phyloP scores from a whole-genome alignment of 2,113 vertebrate species.

The Platysteira castanea region DNA sequence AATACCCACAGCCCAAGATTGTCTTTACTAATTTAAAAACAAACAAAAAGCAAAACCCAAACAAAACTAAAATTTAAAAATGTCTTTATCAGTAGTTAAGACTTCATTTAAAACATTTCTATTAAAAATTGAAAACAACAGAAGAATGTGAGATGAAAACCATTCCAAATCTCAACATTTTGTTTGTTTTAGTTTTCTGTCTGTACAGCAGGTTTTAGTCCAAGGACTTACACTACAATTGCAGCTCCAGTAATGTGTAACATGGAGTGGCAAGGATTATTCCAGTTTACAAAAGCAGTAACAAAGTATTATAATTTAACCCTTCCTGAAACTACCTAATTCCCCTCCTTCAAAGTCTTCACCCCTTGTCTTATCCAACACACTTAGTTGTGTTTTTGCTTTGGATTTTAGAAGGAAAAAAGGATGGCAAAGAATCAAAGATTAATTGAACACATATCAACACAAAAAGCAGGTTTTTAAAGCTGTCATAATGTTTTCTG shows the following conservation, averaged over 20 bases:
- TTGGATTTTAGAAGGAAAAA: background rate
- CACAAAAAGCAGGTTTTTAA: background rate
- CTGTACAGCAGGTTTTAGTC: background rate
- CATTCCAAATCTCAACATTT: background rate
- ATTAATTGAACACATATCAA: background rate
- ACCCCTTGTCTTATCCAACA: rapidly evolving
- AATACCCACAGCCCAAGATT: background rate
- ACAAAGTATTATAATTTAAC: background rate
- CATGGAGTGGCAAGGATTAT: background rate
- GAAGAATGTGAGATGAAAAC: background rate
- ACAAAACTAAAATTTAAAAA: background rate
- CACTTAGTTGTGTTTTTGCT: rapidly evolving
- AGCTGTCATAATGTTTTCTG: background rate
- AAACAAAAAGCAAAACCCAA: background rate
- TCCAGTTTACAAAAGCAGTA: background rate
- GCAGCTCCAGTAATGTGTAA: background rate
- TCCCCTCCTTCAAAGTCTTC: background rate
- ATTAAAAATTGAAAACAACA: background rate
- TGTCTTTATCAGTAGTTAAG: background rate
- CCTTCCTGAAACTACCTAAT: background rate
- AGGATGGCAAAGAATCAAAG: background rate
- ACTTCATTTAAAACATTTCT: background rate
- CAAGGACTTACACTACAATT: background rate
- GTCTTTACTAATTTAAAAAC: background rate
- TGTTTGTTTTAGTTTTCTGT: background rate